phyloP scores from a whole-genome alignment of 2,113 vertebrate species.

The Bufo gargarizans region DNA sequence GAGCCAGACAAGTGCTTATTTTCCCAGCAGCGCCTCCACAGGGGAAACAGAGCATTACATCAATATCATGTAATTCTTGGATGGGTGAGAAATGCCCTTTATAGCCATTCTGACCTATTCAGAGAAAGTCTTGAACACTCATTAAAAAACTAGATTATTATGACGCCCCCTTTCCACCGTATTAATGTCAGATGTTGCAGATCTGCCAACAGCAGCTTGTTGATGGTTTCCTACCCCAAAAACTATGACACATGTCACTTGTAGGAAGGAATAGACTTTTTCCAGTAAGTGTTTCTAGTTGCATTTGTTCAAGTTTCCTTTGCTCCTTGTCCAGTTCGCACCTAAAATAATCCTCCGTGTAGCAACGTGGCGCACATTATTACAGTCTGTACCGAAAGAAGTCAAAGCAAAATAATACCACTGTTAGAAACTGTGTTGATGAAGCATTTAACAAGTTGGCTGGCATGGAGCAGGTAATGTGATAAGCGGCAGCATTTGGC shows the following conservation, averaged over 20 bases:
- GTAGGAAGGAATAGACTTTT: too few species aligned
- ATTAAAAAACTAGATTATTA: too few species aligned
- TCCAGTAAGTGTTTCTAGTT: too few species aligned
- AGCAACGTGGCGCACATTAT: not conserved
- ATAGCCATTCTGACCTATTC: too few species aligned
- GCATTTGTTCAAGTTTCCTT: not conserved
- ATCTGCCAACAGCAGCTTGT: too few species aligned
- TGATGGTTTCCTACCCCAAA: too few species aligned
- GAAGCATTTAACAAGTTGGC: constrained; percentile 40
- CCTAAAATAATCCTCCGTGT: not conserved
- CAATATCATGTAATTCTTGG: not conserved
- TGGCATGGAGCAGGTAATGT: constrained; percentile 38
- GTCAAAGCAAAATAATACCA: constrained; percentile 28
- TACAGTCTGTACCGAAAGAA: not conserved
- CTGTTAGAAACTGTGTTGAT: constrained; percentile 31
- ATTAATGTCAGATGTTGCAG: too few species aligned
- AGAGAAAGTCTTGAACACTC: too few species aligned
- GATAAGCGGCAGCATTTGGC: constrained; percentile 42
- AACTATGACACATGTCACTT: too few species aligned
- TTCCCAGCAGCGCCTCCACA: not conserved
- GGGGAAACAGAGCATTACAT: not conserved
- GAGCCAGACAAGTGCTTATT: not conserved
- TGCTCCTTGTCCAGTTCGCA: not conserved
- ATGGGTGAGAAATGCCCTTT: too few species aligned
- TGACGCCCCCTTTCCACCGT: too few species aligned